Evolutionary conservation across 2,888 invertebrate genomes (phyloP).

Genomic region (Smittia aterrima): DNA sequence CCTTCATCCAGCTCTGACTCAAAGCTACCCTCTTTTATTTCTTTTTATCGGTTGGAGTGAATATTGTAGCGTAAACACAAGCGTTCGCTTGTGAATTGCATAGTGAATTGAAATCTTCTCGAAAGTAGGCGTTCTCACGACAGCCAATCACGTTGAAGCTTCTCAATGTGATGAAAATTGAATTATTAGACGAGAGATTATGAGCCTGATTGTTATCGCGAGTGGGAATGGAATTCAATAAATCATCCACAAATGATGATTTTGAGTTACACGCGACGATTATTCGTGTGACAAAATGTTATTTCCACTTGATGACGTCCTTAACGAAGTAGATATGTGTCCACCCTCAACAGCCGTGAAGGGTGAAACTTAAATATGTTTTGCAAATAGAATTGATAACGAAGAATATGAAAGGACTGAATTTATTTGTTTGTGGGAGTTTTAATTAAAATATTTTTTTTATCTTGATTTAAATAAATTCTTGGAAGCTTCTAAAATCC

Average conservation of each 20-base stretch:
- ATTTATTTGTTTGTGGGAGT: too few species aligned
- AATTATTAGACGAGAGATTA: conserved; percentile 29
- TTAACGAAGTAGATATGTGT: too few species aligned
- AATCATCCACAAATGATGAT: not conserved
- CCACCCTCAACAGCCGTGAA: too few species aligned
- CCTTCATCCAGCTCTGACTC: not conserved
- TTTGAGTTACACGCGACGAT: not conserved
- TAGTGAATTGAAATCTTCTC: conserved; percentile 10
- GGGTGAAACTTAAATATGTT: too few species aligned
- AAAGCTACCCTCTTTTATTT: not conserved
- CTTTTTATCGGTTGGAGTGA: not conserved
- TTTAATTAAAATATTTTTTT: too few species aligned
- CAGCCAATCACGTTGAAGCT: not conserved
- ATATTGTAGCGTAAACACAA: not conserved
- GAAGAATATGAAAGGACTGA: too few species aligned
- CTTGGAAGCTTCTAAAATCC: too few species aligned
- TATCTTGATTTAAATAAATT: too few species aligned
- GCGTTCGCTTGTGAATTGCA: conserved; percentile 11
- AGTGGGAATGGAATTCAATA: too few species aligned
- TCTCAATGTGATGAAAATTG: not conserved
- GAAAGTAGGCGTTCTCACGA: conserved; percentile 11
- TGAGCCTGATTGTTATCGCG: not conserved
- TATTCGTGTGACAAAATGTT: too few species aligned
- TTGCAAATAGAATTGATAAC: too few species aligned
- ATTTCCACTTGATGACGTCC: not conserved